These are phyloP conservation scores for Heterochromis multidens DNA, from an alignment of 2,113 vertebrate species.

Conservation along the genomic window DNA sequence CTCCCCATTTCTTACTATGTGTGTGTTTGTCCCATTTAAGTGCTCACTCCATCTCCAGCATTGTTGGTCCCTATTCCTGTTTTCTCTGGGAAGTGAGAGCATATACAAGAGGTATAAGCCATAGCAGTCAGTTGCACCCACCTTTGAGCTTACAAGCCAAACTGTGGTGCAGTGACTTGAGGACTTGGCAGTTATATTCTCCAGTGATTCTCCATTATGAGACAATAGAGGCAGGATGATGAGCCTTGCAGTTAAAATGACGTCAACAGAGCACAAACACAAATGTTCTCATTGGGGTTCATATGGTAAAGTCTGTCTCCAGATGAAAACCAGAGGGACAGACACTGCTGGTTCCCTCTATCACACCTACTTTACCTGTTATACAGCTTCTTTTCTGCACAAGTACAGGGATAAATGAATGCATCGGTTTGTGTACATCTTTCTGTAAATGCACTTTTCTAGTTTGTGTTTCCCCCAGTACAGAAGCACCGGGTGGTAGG, in stretches of 20 bases:
- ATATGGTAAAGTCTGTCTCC: conserved; percentile 5
- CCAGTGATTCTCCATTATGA: conserved; percentile 36
- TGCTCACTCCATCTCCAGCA: conserved; percentile 18
- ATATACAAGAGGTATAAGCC: not conserved
- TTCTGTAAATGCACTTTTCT: not conserved
- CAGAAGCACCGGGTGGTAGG: conserved; percentile 56
- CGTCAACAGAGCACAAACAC: conserved; percentile 29
- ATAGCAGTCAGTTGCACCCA: not conserved
- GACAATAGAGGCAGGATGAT: not conserved
- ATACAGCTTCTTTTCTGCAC: not conserved
- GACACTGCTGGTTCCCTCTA: conserved; percentile 1
- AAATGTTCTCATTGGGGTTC: conserved; percentile 37
- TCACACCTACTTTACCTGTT: not conserved
- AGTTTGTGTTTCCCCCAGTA: conserved; percentile 18
- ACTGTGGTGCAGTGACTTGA: conserved; percentile 7
- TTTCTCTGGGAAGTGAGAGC: not conserved
- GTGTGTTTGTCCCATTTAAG: conserved; percentile 8
- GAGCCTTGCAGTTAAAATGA: conserved; percentile 34
- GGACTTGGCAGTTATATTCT: conserved; percentile 30
- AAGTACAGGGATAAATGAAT: conserved; percentile 28
- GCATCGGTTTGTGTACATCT: conserved; percentile 16
- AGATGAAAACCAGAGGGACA: conserved; percentile 8
- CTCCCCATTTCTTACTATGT: not conserved
- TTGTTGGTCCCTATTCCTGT: not conserved
- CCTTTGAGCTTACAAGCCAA: conserved; percentile 11